A percentile compares a stretch with the other conserved stretches of the same genome.
Evolutionary conservation across 1,140 invertebrate species (phyloP).

Genomic region (Conopomorpha cramerella): DNA sequence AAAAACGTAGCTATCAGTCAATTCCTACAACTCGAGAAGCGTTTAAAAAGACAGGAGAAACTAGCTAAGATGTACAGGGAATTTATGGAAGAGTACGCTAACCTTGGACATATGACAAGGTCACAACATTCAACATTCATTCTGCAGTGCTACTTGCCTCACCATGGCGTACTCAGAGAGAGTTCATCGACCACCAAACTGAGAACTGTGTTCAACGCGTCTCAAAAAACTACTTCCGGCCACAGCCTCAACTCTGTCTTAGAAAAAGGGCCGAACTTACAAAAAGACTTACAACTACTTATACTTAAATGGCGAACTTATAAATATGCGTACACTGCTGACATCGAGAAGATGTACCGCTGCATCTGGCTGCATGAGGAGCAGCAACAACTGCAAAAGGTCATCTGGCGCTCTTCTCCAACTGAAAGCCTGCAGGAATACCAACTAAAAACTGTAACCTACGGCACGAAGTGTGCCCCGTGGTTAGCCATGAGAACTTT

Average conservation of each 20-base stretch:
- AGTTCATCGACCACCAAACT: not conserved
- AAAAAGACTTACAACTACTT: not conserved
- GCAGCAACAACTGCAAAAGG: slow-evolving; percentile 24
- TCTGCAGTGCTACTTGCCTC: slow-evolving; percentile 3
- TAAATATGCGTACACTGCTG: slow-evolving; percentile 14
- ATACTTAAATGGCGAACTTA: slow-evolving; percentile 15
- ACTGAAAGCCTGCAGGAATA: slow-evolving; percentile 16
- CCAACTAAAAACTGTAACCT: slow-evolving; percentile 31
- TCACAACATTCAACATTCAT: not conserved
- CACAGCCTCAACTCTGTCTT: not conserved
- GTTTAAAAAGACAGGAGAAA: not conserved
- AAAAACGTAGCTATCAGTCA: not conserved
- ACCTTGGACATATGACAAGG: slow-evolving; percentile 18
- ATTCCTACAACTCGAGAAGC: not conserved
- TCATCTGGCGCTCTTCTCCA: slow-evolving; percentile 25
- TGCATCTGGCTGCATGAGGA: slow-evolving; percentile 15
- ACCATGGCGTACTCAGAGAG: slow-evolving; percentile 4
- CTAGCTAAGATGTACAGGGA: slow-evolving; percentile 8
- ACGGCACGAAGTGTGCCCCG: slow-evolving; percentile 23
- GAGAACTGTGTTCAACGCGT: not conserved
- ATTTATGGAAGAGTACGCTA: slow-evolving; percentile 25
- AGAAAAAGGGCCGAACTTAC: not conserved
- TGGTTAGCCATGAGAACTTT: slow-evolving; percentile 21
- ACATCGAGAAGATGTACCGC: slow-evolving; percentile 26
- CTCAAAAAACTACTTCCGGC: not conserved